These are phyloP conservation scores for Delichon dasypus DNA, from an alignment of 2,797 vertebrate genomes.

Conservation along the genomic window DNA sequence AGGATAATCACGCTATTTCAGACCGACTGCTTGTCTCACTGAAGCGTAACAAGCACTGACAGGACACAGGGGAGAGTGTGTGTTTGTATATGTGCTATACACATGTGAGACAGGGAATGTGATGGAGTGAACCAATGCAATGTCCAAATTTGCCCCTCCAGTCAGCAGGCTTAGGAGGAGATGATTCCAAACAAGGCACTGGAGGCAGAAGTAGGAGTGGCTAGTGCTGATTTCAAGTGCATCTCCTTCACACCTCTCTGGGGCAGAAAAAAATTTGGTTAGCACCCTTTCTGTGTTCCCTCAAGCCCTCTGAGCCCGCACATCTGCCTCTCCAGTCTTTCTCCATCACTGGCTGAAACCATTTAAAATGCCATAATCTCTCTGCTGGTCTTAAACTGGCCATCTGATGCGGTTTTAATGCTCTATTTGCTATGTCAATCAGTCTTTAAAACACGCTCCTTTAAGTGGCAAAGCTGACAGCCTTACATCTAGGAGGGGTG, in stretches of 20 bases:
- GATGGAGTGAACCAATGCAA: not conserved
- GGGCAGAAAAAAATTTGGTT: not conserved
- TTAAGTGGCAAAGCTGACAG: not conserved
- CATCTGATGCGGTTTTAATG: slow-evolving; percentile 40
- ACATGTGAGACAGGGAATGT: not conserved
- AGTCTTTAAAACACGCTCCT: not conserved
- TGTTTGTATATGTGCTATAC: not conserved
- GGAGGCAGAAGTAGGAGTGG: not conserved
- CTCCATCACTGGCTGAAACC: not conserved
- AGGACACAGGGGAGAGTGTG: not conserved
- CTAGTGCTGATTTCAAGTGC: not conserved
- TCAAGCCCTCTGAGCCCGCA: not conserved
- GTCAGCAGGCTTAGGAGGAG: not conserved
- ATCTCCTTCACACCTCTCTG: not conserved
- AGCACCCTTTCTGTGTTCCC: not conserved
- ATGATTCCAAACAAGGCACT: not conserved
- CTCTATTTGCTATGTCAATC: slow-evolving; percentile 15
- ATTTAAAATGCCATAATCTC: slow-evolving; percentile 42
- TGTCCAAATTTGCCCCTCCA: not conserved
- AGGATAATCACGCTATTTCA: slow-evolving; percentile 21
- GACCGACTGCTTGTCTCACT: not conserved
- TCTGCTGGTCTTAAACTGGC: slow-evolving; percentile 28
- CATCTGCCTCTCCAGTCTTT: not conserved
- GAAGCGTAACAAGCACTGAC: not conserved
- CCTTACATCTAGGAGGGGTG: not conserved